Percentiles rank a stretch among this genome's conserved stretches.
Evolutionary conservation across 2,113 vertebrate species (phyloP).

Genomic region (Callorhinus ursinus): DNA sequence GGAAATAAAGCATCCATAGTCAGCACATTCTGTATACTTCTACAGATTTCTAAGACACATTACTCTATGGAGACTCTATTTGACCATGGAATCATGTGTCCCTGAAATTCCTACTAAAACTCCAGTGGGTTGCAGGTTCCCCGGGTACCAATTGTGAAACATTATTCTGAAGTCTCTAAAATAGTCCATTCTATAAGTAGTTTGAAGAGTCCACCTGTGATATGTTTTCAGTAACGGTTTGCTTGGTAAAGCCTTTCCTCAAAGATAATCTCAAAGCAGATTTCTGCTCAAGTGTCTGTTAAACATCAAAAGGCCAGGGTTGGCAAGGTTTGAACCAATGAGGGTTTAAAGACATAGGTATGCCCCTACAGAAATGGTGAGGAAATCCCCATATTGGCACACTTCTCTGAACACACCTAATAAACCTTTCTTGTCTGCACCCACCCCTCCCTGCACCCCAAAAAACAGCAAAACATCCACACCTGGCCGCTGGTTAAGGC

Average conservation of each 20-base stretch:
- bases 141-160: neutral
- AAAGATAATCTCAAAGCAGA: conserved; percentile 33
- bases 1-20: neutral
- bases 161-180: neutral
- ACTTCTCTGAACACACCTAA: neutral
- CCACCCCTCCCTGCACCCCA: too few relatives aligned
- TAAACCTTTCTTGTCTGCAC: neutral
- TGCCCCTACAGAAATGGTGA: neutral
- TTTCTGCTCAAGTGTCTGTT: neutral
- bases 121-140: neutral
- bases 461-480: neutral
- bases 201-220: neutral
- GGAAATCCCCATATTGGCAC: neutral
- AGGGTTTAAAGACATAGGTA: neutral
- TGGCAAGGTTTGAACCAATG: neutral
- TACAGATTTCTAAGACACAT: neutral
- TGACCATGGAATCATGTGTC: neutral
- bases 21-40: neutral
- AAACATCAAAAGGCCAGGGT: neutral
- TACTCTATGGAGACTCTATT: neutral
- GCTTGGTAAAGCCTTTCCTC: neutral
- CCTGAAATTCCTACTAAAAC: neutral
- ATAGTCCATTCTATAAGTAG: neutral
- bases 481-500: neutral
- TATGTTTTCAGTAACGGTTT: neutral